These are phyloP conservation scores for Scyliorhinus canicula DNA, from an alignment of 2,797 vertebrate genomes.

Conservation along the genomic window DNA sequence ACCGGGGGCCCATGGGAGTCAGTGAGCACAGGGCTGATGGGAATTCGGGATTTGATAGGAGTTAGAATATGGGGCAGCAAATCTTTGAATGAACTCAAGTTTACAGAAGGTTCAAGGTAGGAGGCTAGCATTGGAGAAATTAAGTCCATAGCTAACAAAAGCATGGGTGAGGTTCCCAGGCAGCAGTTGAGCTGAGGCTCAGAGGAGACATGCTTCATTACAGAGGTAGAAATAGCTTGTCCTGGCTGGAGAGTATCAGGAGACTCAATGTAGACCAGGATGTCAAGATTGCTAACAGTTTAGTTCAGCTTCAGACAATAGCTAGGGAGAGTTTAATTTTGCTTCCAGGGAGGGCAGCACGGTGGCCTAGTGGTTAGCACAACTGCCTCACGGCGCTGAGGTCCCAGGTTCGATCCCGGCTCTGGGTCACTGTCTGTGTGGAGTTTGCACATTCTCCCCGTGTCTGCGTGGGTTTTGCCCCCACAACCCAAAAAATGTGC, in stretches of 20 bases:
- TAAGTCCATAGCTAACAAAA: neutral
- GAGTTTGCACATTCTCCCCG: too few species aligned
- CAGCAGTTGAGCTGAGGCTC: neutral
- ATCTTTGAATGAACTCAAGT: neutral
- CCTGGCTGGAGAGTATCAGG: neutral
- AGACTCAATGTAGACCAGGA: neutral
- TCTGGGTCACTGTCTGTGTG: too few species aligned
- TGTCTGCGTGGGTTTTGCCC: too few species aligned
- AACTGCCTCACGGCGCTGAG: too few species aligned
- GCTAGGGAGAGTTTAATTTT: neutral
- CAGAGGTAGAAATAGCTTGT: neutral
- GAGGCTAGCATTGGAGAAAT: neutral
- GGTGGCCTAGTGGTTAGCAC: too few species aligned
- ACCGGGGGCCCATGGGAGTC: neutral
- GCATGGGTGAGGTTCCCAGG: neutral
- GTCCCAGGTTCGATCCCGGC: too few species aligned
- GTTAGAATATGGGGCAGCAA: neutral
- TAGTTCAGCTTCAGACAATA: neutral
- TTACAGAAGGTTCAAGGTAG: neutral
- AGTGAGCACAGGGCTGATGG: neutral
- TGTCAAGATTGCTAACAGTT: neutral
- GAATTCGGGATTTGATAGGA: neutral
- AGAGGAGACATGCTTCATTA: neutral
- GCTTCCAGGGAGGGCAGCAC: too few species aligned
- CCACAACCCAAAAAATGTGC: too few species aligned